Conservation (phyloP, 2,888 invertebrate species). For the Agonopterix heracliana region DNA sequence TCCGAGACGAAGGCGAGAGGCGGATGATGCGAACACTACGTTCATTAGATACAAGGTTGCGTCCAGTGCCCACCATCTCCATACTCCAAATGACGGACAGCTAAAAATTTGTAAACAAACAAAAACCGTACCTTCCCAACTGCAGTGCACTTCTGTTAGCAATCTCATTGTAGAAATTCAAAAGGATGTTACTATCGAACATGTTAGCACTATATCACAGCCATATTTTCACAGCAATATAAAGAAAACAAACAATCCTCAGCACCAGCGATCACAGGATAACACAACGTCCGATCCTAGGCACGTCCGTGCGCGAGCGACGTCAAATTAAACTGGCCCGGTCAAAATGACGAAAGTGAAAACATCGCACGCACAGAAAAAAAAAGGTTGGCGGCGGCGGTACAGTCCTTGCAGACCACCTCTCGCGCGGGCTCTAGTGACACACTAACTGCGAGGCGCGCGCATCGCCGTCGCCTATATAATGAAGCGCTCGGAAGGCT, state of each 20-base stretch:
- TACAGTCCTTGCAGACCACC: constrained; percentile 70
- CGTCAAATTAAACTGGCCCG: constrained; percentile 74
- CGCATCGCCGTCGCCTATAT: constrained; percentile 71
- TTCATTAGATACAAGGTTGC: constrained; percentile 74
- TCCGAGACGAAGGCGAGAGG: constrained; percentile 69
- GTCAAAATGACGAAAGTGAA: constrained; percentile 77
- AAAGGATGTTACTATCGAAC: constrained; percentile 69
- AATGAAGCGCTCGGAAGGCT: constrained; percentile 63
- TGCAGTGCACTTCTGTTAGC: constrained; percentile 73
- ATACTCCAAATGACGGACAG: constrained; percentile 33
- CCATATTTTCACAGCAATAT: constrained; percentile 62
- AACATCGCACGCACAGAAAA: constrained; percentile 75
- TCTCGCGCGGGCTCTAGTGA: constrained; percentile 72
- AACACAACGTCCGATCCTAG: constrained; percentile 64
- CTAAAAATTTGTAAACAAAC: constrained; percentile 57
- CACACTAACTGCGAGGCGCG: constrained; percentile 73
- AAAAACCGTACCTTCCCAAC: constrained; percentile 68
- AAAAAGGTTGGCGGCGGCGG: constrained; percentile 67
- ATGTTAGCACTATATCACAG: constrained; percentile 74
- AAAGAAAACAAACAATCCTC: constrained; percentile 61
- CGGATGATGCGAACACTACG: constrained; percentile 66
- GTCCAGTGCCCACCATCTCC: constrained; percentile 23
- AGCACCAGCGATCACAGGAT: constrained; percentile 69
- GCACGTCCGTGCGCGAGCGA: constrained; percentile 74
- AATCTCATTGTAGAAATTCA: constrained; percentile 74